Evolutionary conservation across 1,140 invertebrate genomes (phyloP).

Genomic region (Protaetia brevitarsis): DNA sequence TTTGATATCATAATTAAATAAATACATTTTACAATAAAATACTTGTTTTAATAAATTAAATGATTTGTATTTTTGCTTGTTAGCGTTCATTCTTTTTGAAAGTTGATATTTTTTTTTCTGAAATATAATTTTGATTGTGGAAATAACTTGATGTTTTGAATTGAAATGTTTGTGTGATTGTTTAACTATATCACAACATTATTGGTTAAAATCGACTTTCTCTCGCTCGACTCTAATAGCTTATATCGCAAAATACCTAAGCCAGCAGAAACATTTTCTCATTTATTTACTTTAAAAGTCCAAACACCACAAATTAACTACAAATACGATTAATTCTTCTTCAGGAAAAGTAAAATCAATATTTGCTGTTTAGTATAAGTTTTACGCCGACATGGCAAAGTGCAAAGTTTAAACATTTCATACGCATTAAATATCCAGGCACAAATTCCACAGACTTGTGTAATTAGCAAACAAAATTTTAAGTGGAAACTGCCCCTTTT

Average conservation of each 20-base stretch:
- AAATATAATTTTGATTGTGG: no score
- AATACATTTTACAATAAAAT: no score
- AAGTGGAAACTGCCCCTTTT: background rate
- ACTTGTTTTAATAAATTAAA: no score
- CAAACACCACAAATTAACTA: constrained; percentile 1
- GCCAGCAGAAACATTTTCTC: background rate
- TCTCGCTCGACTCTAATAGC: no score
- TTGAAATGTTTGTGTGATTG: no score
- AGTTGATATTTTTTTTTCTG: no score
- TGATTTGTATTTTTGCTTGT: no score
- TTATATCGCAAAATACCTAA: background rate
- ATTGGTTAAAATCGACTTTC: no score
- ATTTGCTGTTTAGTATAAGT: constrained; percentile 7
- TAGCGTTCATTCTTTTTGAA: no score
- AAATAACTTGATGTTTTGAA: no score
- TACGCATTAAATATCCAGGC: constrained; percentile 6
- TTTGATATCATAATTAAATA: no score
- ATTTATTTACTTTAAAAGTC: background rate
- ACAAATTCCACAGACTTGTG: constrained; percentile 7
- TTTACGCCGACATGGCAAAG: constrained; percentile 10
- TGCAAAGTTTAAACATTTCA: constrained; percentile 1
- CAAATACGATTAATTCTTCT: constrained; percentile 11
- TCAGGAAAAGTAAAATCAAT: background rate
- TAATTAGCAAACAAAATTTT: constrained; percentile 16
- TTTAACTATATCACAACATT: no score